A percentile compares a stretch with the other conserved stretches of the same genome.
These are phyloP conservation scores for Rhyacophila brunnea DNA, from an alignment of 1,140 invertebrate species.

Conservation along the genomic window DNA sequence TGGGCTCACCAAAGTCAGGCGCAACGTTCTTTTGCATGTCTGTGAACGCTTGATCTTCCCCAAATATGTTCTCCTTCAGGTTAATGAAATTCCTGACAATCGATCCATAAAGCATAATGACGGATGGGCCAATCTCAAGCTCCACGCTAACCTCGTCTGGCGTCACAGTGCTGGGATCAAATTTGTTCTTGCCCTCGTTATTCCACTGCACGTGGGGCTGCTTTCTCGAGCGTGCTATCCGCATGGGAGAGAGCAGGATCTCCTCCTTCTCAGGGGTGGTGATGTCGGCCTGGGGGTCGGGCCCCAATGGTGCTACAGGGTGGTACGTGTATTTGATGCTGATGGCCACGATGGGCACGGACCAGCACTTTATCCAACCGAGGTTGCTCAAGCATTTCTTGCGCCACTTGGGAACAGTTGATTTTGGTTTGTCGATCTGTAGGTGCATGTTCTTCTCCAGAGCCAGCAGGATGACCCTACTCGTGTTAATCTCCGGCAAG, in stretches of 20 bases:
- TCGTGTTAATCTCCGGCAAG: constrained; percentile 88
- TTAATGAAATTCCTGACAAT: constrained; percentile 85
- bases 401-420: constrained; percentile 70
- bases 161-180: constrained; percentile 80
- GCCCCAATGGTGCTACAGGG: constrained; percentile 82
- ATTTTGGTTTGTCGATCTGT: constrained; percentile 56
- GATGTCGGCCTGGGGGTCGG: constrained; percentile 84
- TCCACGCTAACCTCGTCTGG: constrained; percentile 89
- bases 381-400: constrained; percentile 74
- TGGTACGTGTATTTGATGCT: constrained; percentile 91
- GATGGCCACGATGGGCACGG: constrained; percentile 87
- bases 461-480: constrained; percentile 76
- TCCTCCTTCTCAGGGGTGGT: constrained; percentile 94
- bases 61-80: constrained; percentile 95
- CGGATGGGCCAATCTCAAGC: constrained; percentile 89
- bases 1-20: constrained; percentile 53
- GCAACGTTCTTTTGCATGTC: constrained; percentile 77
- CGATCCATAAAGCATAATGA: constrained; percentile 85
- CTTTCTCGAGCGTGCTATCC: constrained; percentile 77
- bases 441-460: constrained; percentile 88
- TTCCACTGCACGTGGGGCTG: constrained; percentile 68
- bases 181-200: constrained; percentile 65
- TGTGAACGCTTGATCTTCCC: constrained; percentile 90
- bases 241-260: constrained; percentile 84
- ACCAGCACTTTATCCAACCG: constrained; percentile 96